Evolutionary conservation across 1,140 invertebrate genomes (phyloP).

Genomic region (Hypothenemus hampei): DNA sequence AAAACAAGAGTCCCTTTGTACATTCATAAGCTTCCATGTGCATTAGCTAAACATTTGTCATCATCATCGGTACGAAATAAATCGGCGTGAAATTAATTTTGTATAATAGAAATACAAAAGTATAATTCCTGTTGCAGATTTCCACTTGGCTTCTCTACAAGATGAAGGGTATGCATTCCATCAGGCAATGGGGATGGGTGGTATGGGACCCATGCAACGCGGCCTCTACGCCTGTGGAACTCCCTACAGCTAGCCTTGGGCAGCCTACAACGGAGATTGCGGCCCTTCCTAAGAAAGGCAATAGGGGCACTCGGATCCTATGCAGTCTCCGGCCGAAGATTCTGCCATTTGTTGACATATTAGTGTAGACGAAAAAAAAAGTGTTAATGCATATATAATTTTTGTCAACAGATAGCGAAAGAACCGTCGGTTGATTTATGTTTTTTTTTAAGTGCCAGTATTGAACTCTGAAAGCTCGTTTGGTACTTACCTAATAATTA

Average conservation of each 20-base stretch:
- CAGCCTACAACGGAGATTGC: conserved; percentile 48
- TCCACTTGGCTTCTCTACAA: conserved; percentile 49
- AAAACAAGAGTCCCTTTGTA: no score
- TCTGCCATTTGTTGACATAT: conserved; percentile 9
- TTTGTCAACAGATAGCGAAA: background rate
- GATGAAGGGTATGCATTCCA: conserved; percentile 50
- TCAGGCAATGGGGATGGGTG: conserved; percentile 49
- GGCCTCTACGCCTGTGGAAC: conserved; percentile 48
- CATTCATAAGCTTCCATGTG: no score
- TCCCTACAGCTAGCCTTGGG: conserved; percentile 50
- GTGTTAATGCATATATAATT: background rate
- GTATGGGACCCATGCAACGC: conserved; percentile 48
- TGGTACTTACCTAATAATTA: no score
- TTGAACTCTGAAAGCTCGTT: conserved; percentile 9
- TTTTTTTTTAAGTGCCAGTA: conserved; percentile 13
- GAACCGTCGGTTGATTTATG: conserved; percentile 14
- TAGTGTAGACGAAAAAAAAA: background rate
- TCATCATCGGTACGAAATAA: no score
- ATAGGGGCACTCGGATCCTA: conserved; percentile 40
- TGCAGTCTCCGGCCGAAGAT: conserved; percentile 42
- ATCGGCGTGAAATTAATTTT: no score
- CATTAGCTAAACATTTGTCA: no score
- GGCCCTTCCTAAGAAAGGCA: conserved; percentile 43
- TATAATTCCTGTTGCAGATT: conserved; percentile 46
- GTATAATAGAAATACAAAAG: no score